Base-by-base conservation (phyloP, 2,888 invertebrate species). In the Macrosiphum euphorbiae region DNA sequence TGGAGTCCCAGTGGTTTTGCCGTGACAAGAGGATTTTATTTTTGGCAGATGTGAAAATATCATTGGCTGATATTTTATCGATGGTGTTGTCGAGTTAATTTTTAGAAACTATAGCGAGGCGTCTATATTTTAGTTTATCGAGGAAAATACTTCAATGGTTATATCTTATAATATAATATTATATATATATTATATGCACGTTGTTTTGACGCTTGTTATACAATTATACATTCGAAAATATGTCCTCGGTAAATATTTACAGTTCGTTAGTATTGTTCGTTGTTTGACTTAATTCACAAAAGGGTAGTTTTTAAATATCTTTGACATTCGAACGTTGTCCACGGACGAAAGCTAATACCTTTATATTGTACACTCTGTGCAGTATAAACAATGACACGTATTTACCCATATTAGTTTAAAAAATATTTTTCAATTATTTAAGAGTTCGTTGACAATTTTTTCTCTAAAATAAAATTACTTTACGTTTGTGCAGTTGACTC, bases 191-290 rank as follows among this genome's bases (percentile, higher is more conserved):
- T 55, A 20, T 47, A n/a, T 50, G 41, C 10, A 28, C 41, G 41
- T 91, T 44, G 16, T 91, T 85, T 58, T 85, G 52, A n/a, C 44
- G 28, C 5, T 58, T 24, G n/a, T 20, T 91, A 55, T 13, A n/a
- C 8, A 91, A 58, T 58, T 85, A 58, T 84, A 52, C 78, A n/a
- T n/a, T 85, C 47, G 58, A 91, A 86, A 91, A 91, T 28, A 44
- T 47, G 55, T 55, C 85, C 20, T 5, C 24, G 8, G 85, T 85
- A 86, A 91, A 86, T 86, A 86, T 86, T 86, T 86, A 91, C 86
- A 58, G 86, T 86, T 91, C 85, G 91, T 91, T 91, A 91, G 85
- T 44, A 85, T 91, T 24, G 85, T 91, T 86, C 78, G 86, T 91
- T 85, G 41, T 52, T n/a, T 41, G 41, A 55, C 44, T 78, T 78